Percentiles rank a stretch among this genome's conserved stretches.
These are phyloP conservation scores for Diphyllodes magnificus DNA, from an alignment of 2,113 vertebrate species.

Conservation along the genomic window DNA sequence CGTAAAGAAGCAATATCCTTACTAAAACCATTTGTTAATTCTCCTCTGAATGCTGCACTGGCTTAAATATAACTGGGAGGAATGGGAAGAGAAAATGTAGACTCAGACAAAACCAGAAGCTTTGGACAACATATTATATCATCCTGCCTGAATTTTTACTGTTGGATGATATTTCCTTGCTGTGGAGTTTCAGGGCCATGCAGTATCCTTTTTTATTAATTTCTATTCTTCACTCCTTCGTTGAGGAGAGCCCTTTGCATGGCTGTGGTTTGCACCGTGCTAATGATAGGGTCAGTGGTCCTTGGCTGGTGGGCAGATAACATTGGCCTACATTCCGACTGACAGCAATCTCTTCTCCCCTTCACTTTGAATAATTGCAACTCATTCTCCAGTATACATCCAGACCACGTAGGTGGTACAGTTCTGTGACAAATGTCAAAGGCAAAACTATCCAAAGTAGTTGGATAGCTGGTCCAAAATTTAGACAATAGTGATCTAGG, in stretches of 20 bases:
- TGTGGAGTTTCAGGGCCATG: neutral
- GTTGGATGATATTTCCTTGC: neutral
- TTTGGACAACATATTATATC: neutral
- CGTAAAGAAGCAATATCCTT: neutral
- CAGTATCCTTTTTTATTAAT: neutral
- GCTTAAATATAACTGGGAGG: neutral
- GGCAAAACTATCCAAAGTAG: neutral
- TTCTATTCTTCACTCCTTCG: neutral
- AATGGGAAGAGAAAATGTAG: neutral
- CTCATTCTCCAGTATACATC: too few relatives aligned
- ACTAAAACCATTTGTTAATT: neutral
- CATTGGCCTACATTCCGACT: neutral
- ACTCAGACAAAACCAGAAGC: neutral
- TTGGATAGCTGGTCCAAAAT: neutral
- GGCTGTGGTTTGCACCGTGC: neutral
- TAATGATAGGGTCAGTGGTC: neutral
- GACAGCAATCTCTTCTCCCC: neutral
- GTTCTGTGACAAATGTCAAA: neutral
- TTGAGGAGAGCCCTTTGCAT: neutral
- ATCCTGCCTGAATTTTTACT: neutral
- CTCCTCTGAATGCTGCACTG: neutral
- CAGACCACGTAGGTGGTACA: rapidly evolving
- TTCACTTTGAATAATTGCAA: neutral
- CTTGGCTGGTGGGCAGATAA: neutral
- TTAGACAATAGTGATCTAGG: neutral